Evolutionary conservation across 2,888 invertebrate genomes (phyloP).

Genomic region (Megastigmus dorsalis): DNA sequence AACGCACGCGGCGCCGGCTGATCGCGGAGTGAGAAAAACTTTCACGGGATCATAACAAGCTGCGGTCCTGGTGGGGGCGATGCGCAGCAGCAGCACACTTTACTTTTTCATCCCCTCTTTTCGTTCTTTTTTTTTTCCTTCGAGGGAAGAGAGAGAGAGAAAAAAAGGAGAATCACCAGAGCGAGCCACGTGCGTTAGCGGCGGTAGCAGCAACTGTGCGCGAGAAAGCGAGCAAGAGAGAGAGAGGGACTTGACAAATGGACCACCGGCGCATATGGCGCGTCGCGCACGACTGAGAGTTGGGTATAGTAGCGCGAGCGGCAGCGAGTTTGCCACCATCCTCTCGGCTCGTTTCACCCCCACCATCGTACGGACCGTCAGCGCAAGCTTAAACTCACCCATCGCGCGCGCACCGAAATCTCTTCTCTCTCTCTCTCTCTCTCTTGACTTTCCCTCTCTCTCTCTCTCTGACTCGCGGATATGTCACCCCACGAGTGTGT

Average conservation of each 20-base stretch:
- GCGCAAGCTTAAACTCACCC: too few relatives aligned
- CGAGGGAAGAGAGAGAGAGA: too few relatives aligned
- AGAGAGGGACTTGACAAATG: constrained; percentile 62
- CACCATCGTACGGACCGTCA: constrained; percentile 54
- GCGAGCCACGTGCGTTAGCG: constrained; percentile 1
- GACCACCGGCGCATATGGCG: constrained; percentile 68
- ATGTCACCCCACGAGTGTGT: too few relatives aligned
- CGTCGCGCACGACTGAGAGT: constrained; percentile 69
- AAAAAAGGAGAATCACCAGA: too few relatives aligned
- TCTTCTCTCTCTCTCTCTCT: not conserved
- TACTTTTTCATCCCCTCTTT: too few relatives aligned
- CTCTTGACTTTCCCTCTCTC: constrained; percentile 5
- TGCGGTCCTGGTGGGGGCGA: too few relatives aligned
- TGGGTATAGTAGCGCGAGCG: constrained; percentile 59
- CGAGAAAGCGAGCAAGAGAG: constrained; percentile 61
- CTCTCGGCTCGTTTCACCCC: constrained; percentile 63
- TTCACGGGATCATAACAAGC: too few relatives aligned
- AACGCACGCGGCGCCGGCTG: not conserved
- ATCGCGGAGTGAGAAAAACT: not conserved
- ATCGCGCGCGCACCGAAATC: not conserved
- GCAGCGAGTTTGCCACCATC: constrained; percentile 53
- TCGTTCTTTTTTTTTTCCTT: too few relatives aligned
- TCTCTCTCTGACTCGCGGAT: not conserved
- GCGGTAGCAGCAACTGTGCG: constrained; percentile 48
- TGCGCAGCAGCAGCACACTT: too few relatives aligned